Conservation (phyloP, 2,888 invertebrate genomes). For the Pegoplata infirma region DNA sequence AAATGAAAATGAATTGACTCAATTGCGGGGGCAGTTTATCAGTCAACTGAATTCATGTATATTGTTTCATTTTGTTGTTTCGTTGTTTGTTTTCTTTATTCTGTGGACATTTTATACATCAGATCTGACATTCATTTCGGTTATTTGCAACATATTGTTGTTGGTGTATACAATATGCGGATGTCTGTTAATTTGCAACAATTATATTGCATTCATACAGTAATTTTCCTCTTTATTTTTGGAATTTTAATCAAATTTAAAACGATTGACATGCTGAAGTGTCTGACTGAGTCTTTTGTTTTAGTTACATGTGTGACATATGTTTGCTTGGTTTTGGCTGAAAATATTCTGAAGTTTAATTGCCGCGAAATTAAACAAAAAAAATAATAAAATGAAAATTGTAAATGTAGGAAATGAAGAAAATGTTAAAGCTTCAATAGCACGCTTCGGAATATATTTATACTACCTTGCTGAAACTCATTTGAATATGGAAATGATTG, state of each 20-base stretch:
- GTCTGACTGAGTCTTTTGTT: too few relatives aligned
- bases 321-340: background rate
- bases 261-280: constrained; percentile 26
- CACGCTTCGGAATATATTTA: too few relatives aligned
- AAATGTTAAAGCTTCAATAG: too few relatives aligned
- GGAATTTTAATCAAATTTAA: constrained; percentile 49
- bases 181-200: constrained; percentile 51
- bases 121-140: constrained; percentile 12
- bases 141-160: constrained; percentile 7
- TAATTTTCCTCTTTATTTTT: constrained; percentile 18
- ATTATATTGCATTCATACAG: constrained; percentile 50
- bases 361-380: background rate
- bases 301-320: constrained; percentile 8
- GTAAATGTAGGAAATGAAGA: too few relatives aligned
- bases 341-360: background rate
- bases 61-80: background rate
- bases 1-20: constrained; percentile 39
- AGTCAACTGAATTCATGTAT: constrained; percentile 19
- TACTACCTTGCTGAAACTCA: too few relatives aligned
- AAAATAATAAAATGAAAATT: too few relatives aligned
- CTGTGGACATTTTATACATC: background rate
- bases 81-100: background rate
- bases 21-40: constrained; percentile 43
- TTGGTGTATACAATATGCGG: too few relatives aligned
- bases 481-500: too few relatives aligned